phyloP scores from a whole-genome alignment of 2,113 vertebrate genomes.

The Clarias magur region DNA sequence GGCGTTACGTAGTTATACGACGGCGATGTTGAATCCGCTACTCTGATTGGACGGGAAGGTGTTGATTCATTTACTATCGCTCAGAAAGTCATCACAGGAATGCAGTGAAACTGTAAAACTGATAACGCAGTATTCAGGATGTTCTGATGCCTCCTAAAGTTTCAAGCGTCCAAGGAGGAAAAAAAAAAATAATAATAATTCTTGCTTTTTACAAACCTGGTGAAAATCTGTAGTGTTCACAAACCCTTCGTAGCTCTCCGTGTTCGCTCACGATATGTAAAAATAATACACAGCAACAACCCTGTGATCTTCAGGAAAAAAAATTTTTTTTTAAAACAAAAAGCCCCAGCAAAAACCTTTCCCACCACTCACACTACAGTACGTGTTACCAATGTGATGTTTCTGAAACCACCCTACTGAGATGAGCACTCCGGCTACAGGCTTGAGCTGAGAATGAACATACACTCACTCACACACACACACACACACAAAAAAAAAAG shows the following conservation, averaged over 20 bases:
- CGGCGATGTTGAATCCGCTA: background rate
- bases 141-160: background rate
- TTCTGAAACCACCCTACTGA: constrained; percentile 48
- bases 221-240: background rate
- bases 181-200: too few species aligned
- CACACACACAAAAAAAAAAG: constrained; percentile 9
- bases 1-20: background rate
- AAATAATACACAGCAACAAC: background rate
- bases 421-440: background rate
- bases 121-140: background rate
- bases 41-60: background rate
- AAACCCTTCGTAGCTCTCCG: background rate
- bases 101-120: background rate
- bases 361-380: background rate
- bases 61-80: background rate
- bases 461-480: background rate
- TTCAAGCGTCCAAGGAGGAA: background rate
- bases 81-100: background rate
- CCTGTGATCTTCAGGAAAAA: background rate
- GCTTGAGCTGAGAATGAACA: constrained; percentile 17
- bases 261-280: background rate
- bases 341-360: background rate
- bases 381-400: constrained; percentile 45
- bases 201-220: background rate
- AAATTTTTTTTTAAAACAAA: too few species aligned